Evolutionary conservation across 2,797 vertebrate genomes (phyloP), one percentile per base, ranked within the genome.

Genomic region (Thripadectes ignobilis): DNA sequence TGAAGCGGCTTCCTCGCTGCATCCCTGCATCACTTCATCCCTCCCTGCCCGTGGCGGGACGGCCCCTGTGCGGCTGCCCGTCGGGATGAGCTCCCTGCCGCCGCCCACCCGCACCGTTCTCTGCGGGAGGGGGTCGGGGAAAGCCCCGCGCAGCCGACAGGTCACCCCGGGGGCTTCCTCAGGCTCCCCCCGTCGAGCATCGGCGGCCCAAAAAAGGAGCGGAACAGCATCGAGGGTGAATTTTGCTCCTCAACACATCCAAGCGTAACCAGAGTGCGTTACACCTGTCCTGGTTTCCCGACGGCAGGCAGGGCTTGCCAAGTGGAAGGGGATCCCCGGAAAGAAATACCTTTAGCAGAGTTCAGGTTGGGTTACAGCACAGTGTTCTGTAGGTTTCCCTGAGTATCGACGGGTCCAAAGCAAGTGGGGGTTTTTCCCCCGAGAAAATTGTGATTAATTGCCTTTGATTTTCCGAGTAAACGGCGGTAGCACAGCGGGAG

Each of bases 381-480:
- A 2, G 10, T 5, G 4, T 34, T 65, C 36, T 54, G 23, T 34
- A 68, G 32, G 27, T 59, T 93, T 85, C 48, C 29, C 71, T 36
- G 55, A 4, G 6, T 59, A 58, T 46, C 5, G 69, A 55, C 16
- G 38, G 34, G 48, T 77, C 67, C 57, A 45, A 77, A 80, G 49
- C 81, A 61, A 82, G 52, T 9, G 55, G 9, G 27, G 8, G 5
- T 13, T 46, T 20, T 84, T 43, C 26, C 24, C 74, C 24, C 20
- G 48, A 19, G 4, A 43, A 88, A 87, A 38, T 12, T 14, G 72
- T 57, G 72, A 71, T 75, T 83, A 83, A 82, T 72, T 74, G 84
- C 57, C 46, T 80, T 84, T 51, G 86, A 65, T 91, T 92, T 92
- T 58, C 87, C 49, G 49, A 72, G 54, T 71, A 49, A 73, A 41